Evolutionary conservation across 2,888 invertebrate genomes (phyloP).

Genomic region (Meta bourneti): DNA sequence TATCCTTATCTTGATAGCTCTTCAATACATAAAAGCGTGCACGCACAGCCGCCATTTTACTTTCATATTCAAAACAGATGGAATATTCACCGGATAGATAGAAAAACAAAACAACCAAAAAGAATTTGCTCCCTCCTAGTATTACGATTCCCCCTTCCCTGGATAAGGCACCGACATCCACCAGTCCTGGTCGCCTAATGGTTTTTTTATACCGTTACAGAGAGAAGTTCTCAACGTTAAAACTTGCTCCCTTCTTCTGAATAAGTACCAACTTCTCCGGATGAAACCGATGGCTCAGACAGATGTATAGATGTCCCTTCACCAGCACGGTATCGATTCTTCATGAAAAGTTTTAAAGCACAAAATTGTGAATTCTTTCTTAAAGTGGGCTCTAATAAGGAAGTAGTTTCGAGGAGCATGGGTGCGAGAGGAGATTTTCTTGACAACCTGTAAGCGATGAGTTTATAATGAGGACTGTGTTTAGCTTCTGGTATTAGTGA

Average conservation of each 20-base stretch:
- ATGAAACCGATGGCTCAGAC: slow-evolving; percentile 43
- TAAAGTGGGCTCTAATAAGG: slow-evolving; percentile 40
- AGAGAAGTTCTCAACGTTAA: slow-evolving; percentile 29
- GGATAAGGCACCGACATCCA: not conserved
- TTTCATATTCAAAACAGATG: slow-evolving; percentile 49
- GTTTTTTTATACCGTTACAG: slow-evolving; percentile 53
- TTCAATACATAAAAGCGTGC: slow-evolving; percentile 20
- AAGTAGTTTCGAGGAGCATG: slow-evolving; percentile 8
- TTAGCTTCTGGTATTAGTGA: not conserved
- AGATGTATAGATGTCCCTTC: slow-evolving; percentile 56
- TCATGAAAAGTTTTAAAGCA: slow-evolving; percentile 43
- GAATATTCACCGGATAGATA: slow-evolving; percentile 30
- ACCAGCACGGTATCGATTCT: slow-evolving; percentile 49
- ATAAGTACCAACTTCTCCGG: slow-evolving; percentile 29
- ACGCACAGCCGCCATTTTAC: not conserved
- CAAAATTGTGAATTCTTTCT: slow-evolving; percentile 38
- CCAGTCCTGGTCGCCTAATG: slow-evolving; percentile 15
- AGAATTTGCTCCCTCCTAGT: not conserved
- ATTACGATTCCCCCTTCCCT: not conserved
- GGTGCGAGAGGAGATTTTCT: slow-evolving; percentile 34
- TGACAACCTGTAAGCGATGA: slow-evolving; percentile 56
- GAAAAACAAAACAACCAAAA: slow-evolving; percentile 17
- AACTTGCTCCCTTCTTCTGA: slow-evolving; percentile 32
- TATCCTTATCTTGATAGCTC: slow-evolving; percentile 16
- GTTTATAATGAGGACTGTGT: slow-evolving; percentile 42